These are phyloP conservation scores for Aramus guarauna DNA, from an alignment of 2,113 vertebrate species.

Conservation along the genomic window DNA sequence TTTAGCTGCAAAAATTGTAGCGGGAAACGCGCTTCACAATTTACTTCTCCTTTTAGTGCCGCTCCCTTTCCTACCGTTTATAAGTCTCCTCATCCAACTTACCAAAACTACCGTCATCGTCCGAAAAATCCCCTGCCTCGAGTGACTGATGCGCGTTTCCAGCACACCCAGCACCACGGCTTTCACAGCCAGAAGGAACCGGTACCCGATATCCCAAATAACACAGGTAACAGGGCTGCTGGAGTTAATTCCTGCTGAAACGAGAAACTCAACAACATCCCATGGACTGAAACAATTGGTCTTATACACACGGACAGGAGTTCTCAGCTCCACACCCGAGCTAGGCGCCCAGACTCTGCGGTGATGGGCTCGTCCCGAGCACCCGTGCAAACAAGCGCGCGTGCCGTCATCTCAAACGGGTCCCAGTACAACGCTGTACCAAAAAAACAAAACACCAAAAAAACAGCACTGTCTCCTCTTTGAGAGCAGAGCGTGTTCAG, in stretches of 20 bases:
- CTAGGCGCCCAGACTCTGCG: rapidly evolving
- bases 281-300: background rate
- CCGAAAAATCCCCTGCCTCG: background rate
- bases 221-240: background rate
- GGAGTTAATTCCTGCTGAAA: background rate
- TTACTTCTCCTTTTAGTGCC: background rate
- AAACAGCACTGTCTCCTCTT: background rate
- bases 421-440: rapidly evolving
- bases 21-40: background rate
- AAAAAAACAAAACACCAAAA: background rate
- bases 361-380: background rate
- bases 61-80: background rate
- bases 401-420: background rate
- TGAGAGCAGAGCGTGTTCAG: background rate
- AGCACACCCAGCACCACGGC: background rate
- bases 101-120: background rate
- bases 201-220: background rate
- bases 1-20: background rate
- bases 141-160: rapidly evolving
- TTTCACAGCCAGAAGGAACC: background rate
- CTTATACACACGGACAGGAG: rapidly evolving
- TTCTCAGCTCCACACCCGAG: background rate
- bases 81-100: background rate
- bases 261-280: background rate
- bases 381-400: background rate